phyloP scores from a whole-genome alignment of 2,797 vertebrate species.

The Hozukius guyotensis region DNA sequence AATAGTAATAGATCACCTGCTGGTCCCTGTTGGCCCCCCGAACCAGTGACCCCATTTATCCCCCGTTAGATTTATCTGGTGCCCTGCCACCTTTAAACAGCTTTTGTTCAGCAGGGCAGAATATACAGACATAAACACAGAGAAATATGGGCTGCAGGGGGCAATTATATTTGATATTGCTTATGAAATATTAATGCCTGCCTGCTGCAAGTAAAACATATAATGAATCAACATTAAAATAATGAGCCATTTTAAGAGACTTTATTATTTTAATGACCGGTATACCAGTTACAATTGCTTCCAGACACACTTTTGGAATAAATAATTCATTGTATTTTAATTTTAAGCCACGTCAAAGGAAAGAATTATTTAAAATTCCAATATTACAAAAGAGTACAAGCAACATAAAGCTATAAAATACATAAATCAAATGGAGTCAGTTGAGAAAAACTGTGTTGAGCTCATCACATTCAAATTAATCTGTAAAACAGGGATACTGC shows the following conservation, averaged over 20 bases:
- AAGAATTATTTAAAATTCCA: neutral
- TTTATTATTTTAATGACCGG: neutral
- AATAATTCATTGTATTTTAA: neutral
- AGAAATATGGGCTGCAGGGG: neutral
- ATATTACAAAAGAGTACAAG: neutral
- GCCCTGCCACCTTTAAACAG: neutral
- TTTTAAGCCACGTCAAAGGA: neutral
- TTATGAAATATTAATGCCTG: neutral
- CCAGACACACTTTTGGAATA: neutral
- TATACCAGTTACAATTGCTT: neutral
- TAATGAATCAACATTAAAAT: neutral
- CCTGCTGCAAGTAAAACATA: neutral
- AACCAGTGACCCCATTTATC: constrained; percentile 35
- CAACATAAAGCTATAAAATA: neutral
- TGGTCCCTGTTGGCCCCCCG: constrained; percentile 2
- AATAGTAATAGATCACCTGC: constrained; percentile 19
- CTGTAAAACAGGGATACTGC: neutral
- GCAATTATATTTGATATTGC: neutral
- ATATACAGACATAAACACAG: neutral
- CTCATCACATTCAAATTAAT: neutral
- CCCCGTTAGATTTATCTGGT: constrained; percentile 22
- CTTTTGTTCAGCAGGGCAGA: neutral
- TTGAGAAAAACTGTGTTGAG: neutral
- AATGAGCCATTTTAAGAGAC: neutral
- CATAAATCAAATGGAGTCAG: neutral